Evolutionary conservation across 2,113 vertebrate genomes (phyloP).

Genomic region (Tautogolabrus adspersus): DNA sequence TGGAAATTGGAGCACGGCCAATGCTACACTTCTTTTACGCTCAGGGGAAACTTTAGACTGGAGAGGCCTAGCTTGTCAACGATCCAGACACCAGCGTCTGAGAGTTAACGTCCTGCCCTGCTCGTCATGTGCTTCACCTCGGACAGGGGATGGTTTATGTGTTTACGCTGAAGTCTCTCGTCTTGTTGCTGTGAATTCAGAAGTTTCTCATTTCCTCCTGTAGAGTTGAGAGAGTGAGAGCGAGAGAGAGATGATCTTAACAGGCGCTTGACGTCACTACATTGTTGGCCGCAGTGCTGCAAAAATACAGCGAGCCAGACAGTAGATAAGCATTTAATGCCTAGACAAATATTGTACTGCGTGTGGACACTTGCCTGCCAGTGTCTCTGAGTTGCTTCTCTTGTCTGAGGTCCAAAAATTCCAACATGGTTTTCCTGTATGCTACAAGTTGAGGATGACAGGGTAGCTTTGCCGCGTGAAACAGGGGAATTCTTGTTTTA

Average conservation of each 20-base stretch:
- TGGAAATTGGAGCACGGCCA: constrained; percentile 81
- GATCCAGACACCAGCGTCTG: constrained; percentile 62
- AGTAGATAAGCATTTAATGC: constrained; percentile 77
- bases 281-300: constrained; percentile 73
- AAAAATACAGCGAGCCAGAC: constrained; percentile 78
- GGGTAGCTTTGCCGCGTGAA: constrained; percentile 53
- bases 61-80: constrained; percentile 65
- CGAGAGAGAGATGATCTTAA: constrained; percentile 63
- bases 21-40: constrained; percentile 74
- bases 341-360: constrained; percentile 70
- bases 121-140: constrained; percentile 18
- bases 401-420: constrained; percentile 80
- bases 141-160: constrained; percentile 19
- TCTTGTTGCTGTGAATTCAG: constrained; percentile 29
- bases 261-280: constrained; percentile 70
- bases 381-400: constrained; percentile 71
- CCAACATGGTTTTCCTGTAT: constrained; percentile 73
- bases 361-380: constrained; percentile 73
- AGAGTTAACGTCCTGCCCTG: constrained; percentile 46
- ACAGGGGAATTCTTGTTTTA: constrained; percentile 55
- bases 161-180: constrained; percentile 24
- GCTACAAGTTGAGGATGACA: constrained; percentile 72
- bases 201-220: constrained; percentile 65
- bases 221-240: constrained; percentile 57
- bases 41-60: constrained; percentile 72